Evolutionary conservation across 2,797 vertebrate species (phyloP), one percentile per base, ranked within the genome.

Genomic region (Chiloscyllium punctatum): DNA sequence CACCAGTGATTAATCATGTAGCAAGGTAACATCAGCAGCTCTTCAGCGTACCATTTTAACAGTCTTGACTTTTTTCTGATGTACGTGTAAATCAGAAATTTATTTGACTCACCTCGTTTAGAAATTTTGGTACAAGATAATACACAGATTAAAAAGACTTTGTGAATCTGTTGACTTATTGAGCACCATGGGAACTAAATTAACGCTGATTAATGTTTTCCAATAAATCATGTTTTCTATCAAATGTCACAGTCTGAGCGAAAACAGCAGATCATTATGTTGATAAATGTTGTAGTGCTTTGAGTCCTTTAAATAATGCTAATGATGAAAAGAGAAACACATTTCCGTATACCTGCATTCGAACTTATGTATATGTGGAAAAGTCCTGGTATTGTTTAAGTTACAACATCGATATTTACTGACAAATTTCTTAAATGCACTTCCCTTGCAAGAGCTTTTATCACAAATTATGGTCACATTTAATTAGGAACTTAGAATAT

Each of bases 1-100:
- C 99, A 21, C 99, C 99, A 0, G 98, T 99, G 0, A 98, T 99
- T 96, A 99, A 99, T 97, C 98, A 99, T 0, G 99, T 99, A 71
- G 99, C 99, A 96, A 98, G 98, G 99, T 99, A 97, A 96, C 96
- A 57, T 30, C 16, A 72, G 72, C 94, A 95, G 9, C 48, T 51
- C 71, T 77, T 74, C 53, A 33, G 27, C 3, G 33, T 1, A 6
- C 71, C 57, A 30, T 74, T 94, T 71, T 27, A 6, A 30, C 69
- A 18, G 51, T 23, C 94, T 77, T 53, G 71, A 51, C 42, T 53
- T 53, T 91, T 66, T 91, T 95, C 74, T 53, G 69, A 51, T 51
- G 13, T 27, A 71, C 0, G 69, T 21, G 69, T 74, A 51, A 68
- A n/a, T 94, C 51, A 18, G 71, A 57, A 25, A 27, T 72, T 30